Evolutionary conservation across 2,797 vertebrate genomes (phyloP), one percentile per base, ranked within the genome.

Genomic region (Acanthurus tractus): DNA sequence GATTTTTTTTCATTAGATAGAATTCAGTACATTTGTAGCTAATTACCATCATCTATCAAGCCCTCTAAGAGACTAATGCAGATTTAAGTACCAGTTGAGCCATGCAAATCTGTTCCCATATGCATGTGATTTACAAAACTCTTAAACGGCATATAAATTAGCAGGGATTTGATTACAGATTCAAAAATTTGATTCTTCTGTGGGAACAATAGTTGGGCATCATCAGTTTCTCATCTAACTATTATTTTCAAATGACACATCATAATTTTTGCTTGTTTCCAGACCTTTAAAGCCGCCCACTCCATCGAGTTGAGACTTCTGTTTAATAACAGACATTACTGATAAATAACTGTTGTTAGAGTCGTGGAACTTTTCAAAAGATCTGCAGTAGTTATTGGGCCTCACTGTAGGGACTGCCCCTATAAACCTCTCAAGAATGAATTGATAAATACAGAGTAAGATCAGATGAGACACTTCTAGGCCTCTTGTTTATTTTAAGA

Each of bases 1-100:
- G 17, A 34, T 6, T 34, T 44, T 70, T 64, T 72, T 46, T 52
- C 10, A 69, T 17, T 42, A 67, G 70, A 67, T 46, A 25, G 5
- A 61, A n/a, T 53, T 57, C 52, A 64, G 57, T 10, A 25, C 45
- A 65, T 71, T 67, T 73, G 65, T 52, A 23, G 13, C 34, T 77
- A 69, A 75, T 62, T 40, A 23, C 61, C 17, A 4, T 64, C 52
- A 64, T 78, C 70, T 42, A 34, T 82, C 66, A 84, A 66, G 58
- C 48, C 42, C n/a, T 68, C 15, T 62, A 40, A n/a, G 45, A 61
- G 45, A 34, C 23, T 44, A 53, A 6, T 18, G 14, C 13, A 61
- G 23, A 70, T 57, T 44, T 53, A 57, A 58, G 61, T 54, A 59
- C 25, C 1, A 4, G 18, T 38, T 15, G 57, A 53, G n/a, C 64